Percentiles rank a stretch among this genome's conserved stretches.
phyloP scores from a whole-genome alignment of 2,888 invertebrate species.

The Dicranocentrus wangi region DNA sequence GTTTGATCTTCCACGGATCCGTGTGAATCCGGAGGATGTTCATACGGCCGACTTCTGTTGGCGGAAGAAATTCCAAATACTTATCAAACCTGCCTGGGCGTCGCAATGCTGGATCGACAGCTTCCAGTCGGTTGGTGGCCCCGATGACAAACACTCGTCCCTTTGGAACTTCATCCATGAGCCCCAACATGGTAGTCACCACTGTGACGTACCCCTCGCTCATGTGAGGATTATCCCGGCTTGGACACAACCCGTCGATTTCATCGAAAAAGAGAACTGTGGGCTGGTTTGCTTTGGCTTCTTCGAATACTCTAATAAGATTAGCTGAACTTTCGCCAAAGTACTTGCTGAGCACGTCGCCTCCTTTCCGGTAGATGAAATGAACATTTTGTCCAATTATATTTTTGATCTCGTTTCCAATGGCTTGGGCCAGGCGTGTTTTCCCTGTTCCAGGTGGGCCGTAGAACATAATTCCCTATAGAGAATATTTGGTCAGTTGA shows the following conservation, averaged over 20 bases:
- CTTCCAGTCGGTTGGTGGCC: conserved; percentile 91
- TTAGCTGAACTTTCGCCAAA: conserved; percentile 94
- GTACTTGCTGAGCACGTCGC: conserved; percentile 94
- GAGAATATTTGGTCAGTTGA: neutral
- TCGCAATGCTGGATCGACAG: conserved; percentile 91
- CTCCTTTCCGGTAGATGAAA: conserved; percentile 95
- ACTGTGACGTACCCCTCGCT: conserved; percentile 94
- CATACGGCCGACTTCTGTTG: conserved; percentile 81
- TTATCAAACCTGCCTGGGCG: conserved; percentile 93
- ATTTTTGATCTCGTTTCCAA: conserved; percentile 34
- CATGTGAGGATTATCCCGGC: conserved; percentile 26
- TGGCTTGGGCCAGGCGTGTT: conserved; percentile 48
- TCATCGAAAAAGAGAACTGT: conserved; percentile 95
- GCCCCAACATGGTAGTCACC: conserved; percentile 89
- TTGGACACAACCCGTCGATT: conserved; percentile 90
- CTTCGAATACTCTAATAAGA: conserved; percentile 89
- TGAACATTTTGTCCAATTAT: conserved; percentile 76
- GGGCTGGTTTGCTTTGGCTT: conserved; percentile 82
- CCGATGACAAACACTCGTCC: conserved; percentile 92
- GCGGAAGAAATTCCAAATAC: conserved; percentile 88
- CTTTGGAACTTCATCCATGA: conserved; percentile 92
- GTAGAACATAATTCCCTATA: conserved; percentile 53
- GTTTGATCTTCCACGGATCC: conserved; percentile 81
- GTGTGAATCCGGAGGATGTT: conserved; percentile 87
- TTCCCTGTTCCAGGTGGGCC: conserved; percentile 62